These are phyloP conservation scores for Linepithema humile DNA, from an alignment of 1,140 invertebrate genomes.

Conservation along the genomic window DNA sequence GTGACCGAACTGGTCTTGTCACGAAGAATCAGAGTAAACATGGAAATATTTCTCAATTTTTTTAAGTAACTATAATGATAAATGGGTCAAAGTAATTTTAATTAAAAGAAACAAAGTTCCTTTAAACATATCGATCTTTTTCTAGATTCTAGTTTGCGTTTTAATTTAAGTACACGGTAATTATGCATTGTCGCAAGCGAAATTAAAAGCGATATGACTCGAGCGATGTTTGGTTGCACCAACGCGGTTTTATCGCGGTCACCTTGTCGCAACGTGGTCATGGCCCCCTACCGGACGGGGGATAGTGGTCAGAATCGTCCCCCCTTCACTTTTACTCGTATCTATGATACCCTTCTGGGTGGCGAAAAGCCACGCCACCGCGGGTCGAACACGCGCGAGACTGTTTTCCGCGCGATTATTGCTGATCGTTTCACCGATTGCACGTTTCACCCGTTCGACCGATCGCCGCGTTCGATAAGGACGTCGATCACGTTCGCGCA, in stretches of 20 bases:
- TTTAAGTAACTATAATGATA: neutral
- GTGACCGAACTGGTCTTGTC: neutral
- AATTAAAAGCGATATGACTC: slow-evolving; percentile 2
- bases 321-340: slow-evolving; percentile 75
- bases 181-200: neutral
- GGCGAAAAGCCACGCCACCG: neutral
- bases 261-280: slow-evolving; percentile 80
- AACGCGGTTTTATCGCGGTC: slow-evolving; percentile 60
- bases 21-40: neutral
- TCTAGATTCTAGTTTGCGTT: neutral
- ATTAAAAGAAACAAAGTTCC: too few relatives aligned
- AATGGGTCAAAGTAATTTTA: neutral
- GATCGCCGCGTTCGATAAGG: neutral
- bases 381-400: too few relatives aligned
- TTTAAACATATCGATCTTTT: neutral
- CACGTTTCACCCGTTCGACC: neutral
- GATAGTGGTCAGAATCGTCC: slow-evolving; percentile 70
- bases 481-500: neutral
- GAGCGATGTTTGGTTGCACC: slow-evolving; percentile 38
- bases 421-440: neutral
- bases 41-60: neutral
- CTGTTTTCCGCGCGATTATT: neutral
- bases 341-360: slow-evolving; percentile 31
- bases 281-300: slow-evolving; percentile 69
- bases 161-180: neutral